Evolutionary conservation across 2,113 vertebrate genomes (phyloP), one percentile per base, ranked within the genome.

Genomic region (Sander lucioperca): DNA sequence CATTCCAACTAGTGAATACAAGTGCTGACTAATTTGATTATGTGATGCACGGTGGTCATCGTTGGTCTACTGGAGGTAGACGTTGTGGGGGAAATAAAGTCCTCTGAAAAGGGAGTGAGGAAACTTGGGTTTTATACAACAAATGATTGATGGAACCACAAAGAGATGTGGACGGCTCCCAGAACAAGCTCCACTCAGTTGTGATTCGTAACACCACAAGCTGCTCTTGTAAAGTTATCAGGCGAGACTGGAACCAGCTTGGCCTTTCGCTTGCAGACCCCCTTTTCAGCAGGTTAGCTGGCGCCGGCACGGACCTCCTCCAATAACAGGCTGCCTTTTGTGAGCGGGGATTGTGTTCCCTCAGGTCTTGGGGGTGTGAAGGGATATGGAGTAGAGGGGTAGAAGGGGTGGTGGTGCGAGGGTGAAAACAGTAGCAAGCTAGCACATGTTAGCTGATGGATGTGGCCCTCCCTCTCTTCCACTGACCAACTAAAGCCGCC

Each of bases 281-380:
- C 66, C 70, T 68, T 83, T 91, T 80, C 79, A 86, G 89, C 87
- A 88, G 89, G 90, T 91, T 88, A 89, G 90, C 84, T 87, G 90
- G 91, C 80, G 80, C 86, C 61, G 66, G 70, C 76, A 63, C 72
- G 33, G 78, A 87, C 89, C 85, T 89, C 88, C 80, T 90, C 77
- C 83, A 87, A 61, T 77, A 92, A 94, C 94, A 94, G 92, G 82
- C 90, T 85, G 77, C 72, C 89, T 91, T 94, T 95, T 95, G 92
- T 94, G 79, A 84, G 63, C 8, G 3, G 48, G 59, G 81, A 78
- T 88, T 90, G 83, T 89, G 83, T 89, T 89, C 78, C 80, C 87
- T 79, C 53, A 79, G 77, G 88, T 82, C 76, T 75, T 82, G 57
- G 63, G 56, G 75, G 73, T 54, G 45, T 21, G 63, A 61, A 59